These are phyloP conservation scores for Plecturocebus donacophilus DNA, from an alignment of 2,113 vertebrate species.

Conservation along the genomic window DNA sequence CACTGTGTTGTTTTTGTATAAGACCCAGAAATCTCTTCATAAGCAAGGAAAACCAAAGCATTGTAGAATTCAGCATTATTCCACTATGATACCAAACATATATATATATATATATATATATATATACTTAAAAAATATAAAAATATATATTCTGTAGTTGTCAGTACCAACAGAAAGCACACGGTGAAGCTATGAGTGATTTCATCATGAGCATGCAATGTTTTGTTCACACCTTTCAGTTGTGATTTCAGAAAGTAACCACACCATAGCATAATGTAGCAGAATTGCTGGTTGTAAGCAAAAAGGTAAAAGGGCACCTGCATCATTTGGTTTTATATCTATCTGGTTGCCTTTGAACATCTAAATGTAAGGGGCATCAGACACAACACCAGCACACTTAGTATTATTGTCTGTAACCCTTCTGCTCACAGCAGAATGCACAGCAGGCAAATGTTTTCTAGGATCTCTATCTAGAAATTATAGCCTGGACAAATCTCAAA, in stretches of 20 bases:
- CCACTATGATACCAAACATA: neutral
- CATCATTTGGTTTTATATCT: neutral
- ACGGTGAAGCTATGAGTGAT: neutral
- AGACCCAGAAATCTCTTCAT: neutral
- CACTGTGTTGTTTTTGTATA: neutral
- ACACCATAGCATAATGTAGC: no score
- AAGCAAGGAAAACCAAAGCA: neutral
- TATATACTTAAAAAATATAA: no score
- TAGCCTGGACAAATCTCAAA: neutral
- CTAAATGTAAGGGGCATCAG: neutral
- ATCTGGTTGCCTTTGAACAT: neutral
- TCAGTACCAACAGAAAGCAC: neutral
- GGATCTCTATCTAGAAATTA: neutral
- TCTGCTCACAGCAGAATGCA: neutral
- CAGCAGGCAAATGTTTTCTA: neutral
- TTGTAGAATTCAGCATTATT: neutral
- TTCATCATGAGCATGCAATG: neutral
- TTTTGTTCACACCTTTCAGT: neutral
- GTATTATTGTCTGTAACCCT: neutral
- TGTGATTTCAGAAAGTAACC: neutral
- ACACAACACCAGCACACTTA: neutral
- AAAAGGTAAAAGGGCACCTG: neutral
- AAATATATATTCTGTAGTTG: neutral
- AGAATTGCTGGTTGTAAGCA: neutral
- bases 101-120: no score